Conservation (phyloP, 1,140 invertebrate genomes). For the Camponotus pennsylvanicus region DNA sequence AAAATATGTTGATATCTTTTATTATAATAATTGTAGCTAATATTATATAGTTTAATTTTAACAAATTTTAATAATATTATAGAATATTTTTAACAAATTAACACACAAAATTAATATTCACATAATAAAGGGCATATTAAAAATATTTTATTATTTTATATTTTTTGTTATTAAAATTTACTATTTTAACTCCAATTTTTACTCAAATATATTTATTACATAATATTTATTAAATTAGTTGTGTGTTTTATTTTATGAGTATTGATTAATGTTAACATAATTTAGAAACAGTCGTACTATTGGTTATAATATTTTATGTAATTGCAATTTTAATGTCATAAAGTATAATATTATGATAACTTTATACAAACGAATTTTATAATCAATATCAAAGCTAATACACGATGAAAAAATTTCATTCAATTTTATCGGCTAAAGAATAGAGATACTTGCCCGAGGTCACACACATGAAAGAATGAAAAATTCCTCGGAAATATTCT, state of each 20-base stretch:
- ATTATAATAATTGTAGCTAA: too few species aligned
- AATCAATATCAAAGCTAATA: conserved; percentile 19
- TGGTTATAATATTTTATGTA: neutral
- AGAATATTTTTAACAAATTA: neutral
- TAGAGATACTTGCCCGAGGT: conserved; percentile 5
- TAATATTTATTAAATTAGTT: neutral
- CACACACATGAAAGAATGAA: conserved; percentile 41
- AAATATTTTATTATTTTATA: neutral
- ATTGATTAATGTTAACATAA: neutral
- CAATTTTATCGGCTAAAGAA: conserved; percentile 19
- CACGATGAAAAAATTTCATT: neutral
- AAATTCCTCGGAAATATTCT: conserved; percentile 54
- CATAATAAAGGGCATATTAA: neutral
- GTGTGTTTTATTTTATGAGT: neutral
- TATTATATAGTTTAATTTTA: too few species aligned
- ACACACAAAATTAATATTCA: neutral
- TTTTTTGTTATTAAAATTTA: too few species aligned
- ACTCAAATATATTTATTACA: neutral
- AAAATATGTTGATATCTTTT: neutral
- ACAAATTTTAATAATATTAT: too few species aligned
- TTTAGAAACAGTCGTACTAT: neutral
- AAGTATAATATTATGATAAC: neutral
- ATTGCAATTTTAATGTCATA: neutral
- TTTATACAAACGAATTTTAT: neutral
- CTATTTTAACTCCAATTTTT: too few species aligned